Base-by-base conservation (phyloP, 2,113 vertebrate species). In the Cololabis saira region DNA sequence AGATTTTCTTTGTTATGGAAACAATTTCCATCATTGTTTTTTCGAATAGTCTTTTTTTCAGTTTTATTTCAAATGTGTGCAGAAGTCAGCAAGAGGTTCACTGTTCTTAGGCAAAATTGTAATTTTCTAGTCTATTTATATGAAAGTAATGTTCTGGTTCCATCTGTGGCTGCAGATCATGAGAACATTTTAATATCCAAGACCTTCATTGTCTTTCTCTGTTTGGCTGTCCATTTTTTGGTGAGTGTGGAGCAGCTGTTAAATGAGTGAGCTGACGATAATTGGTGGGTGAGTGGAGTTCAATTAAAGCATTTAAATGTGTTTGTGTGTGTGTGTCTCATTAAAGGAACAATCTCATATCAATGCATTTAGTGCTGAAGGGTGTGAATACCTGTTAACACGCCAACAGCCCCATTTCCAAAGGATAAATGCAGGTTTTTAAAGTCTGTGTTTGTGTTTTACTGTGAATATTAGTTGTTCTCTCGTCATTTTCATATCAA, bases 161-260 rank as follows among this genome's bases (percentile, higher is more conserved):
- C 53, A 41, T 48, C 43, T 24, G 22, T 24, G 56, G 50, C 50
- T 57, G 59, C 21, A 55, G 47, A 43, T 59, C 56, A 10, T 67
- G 21, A 44, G 42, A 37, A 40, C 42, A 1, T 53, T 62, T 58
- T 56, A 68, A 50, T 30, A 80, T 67, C 61, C 48, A 70, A 4
- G 48, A 14, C 19, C 21, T n/a, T 43, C 17, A 18, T 19, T 10
- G 0, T 47, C 15, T 10, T 62, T 18, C 6, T 56, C 42, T 53
- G 13, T 17, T 44, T n/a, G 37, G 21, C 14, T 45, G 22, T 40
- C 50, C 19, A 33, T n/a, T 0, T 13, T 21, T 42, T 9, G 6
- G 10, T 73, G 65, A 61, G 71, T 58, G 16, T 37, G 51, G 51
- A 80, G 71, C 61, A 69, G 82, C 64, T 45, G 56, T 71, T 75